Conservation (phyloP, 2,797 vertebrate genomes). For the Dipus sagitta region DNA sequence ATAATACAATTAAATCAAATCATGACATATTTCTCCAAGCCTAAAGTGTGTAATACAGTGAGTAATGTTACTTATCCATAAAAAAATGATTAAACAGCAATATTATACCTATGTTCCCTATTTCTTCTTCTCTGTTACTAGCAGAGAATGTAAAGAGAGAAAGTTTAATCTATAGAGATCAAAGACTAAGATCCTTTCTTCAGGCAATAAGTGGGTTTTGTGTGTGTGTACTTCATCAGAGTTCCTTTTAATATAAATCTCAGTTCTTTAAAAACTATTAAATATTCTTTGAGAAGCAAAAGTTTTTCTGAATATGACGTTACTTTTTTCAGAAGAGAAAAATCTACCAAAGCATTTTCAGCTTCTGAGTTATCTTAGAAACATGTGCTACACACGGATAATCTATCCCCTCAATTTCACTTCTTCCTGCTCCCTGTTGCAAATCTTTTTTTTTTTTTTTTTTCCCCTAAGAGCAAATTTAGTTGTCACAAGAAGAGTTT, state of each 20-base stretch:
- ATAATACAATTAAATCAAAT: not conserved
- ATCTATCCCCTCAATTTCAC: not conserved
- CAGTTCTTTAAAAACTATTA: not conserved
- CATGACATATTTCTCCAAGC: not conserved
- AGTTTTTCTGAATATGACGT: not conserved
- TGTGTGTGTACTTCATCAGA: too few species aligned
- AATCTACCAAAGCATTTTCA: not conserved
- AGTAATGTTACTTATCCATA: not conserved
- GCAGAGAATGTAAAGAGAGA: not conserved
- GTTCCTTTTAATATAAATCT: too few species aligned
- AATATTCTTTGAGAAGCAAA: not conserved
- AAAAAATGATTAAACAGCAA: not conserved
- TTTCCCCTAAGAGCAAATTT: not conserved
- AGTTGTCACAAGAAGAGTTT: not conserved
- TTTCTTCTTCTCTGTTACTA: not conserved
- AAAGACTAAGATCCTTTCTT: not conserved
- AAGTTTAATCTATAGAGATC: not conserved
- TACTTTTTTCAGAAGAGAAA: slow-evolving; percentile 1
- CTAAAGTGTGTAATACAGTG: not conserved
- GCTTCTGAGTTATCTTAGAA: not conserved
- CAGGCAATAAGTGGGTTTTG: not conserved
- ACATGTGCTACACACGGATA: not conserved
- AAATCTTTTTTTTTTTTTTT: not conserved
- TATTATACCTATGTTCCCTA: not conserved
- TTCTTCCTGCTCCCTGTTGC: not conserved